Conservation (phyloP, 2,888 invertebrate genomes). For the Conops quadrifasciatus region DNA sequence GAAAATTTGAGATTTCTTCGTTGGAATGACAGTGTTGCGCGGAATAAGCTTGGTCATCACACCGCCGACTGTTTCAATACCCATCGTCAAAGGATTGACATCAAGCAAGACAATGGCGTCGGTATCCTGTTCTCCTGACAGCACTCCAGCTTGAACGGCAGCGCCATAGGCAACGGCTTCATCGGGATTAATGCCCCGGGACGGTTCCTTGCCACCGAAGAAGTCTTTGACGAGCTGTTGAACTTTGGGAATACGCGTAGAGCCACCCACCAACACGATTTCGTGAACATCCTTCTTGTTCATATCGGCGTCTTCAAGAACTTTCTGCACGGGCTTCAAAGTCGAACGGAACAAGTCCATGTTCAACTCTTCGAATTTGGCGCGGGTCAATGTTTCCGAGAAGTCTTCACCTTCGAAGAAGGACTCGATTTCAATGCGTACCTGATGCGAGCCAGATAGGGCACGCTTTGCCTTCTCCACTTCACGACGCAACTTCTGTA, state of each 20-base stretch:
- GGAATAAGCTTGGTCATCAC: conserved; percentile 99
- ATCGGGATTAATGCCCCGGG: conserved; percentile 97
- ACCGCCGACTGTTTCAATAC: conserved; percentile 99
- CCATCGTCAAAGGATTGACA: conserved; percentile 98
- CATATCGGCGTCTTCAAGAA: conserved; percentile 98
- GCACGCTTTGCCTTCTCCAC: conserved; percentile 98
- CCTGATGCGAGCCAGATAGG: conserved; percentile 90
- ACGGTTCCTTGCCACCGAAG: conserved; percentile 98
- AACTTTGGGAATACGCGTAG: conserved; percentile 98
- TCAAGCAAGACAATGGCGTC: conserved; percentile 96
- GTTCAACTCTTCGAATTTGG: conserved; percentile 98
- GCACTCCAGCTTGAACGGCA: conserved; percentile 97
- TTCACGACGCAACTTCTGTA: conserved; percentile 95
- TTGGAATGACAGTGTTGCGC: conserved; percentile 98
- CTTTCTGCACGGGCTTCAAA: conserved; percentile 93
- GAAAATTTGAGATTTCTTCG: conserved; percentile 99
- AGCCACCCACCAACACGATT: conserved; percentile 98
- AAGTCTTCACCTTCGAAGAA: conserved; percentile 99
- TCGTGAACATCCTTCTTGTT: conserved; percentile 98
- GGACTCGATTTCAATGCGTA: conserved; percentile 97
- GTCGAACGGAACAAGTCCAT: conserved; percentile 92
- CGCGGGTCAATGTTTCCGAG: conserved; percentile 96
- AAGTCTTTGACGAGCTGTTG: conserved; percentile 92
- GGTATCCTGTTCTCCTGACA: conserved; percentile 95
- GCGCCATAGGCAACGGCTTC: conserved; percentile 99